phyloP scores from a whole-genome alignment of 1,140 invertebrate genomes.

The Phymastichus coffea region DNA sequence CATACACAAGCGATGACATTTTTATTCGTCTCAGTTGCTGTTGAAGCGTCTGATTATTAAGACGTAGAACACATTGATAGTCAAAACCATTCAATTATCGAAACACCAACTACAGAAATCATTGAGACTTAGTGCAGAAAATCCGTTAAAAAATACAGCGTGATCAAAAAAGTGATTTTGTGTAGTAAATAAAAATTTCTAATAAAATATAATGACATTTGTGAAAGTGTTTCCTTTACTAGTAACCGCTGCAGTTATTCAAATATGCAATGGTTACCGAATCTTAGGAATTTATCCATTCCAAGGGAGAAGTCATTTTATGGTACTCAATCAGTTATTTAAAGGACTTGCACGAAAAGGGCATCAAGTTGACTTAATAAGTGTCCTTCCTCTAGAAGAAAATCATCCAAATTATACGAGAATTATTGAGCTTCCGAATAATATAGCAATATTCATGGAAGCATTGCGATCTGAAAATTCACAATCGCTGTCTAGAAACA shows the following conservation, averaged over 20 bases:
- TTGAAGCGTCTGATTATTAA: no score
- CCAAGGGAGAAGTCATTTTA: slow-evolving; percentile 38
- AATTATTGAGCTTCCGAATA: slow-evolving; percentile 22
- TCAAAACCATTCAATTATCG: no score
- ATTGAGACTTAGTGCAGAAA: no score
- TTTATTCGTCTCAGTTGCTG: no score
- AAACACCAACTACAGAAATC: no score
- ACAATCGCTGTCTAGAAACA: neutral
- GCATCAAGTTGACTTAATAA: slow-evolving; percentile 44
- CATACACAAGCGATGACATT: no score
- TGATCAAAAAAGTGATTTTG: no score
- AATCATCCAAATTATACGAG: slow-evolving; percentile 36
- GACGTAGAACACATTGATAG: no score
- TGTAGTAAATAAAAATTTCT: no score
- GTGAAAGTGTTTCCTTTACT: neutral
- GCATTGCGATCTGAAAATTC: neutral
- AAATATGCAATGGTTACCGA: slow-evolving; percentile 9
- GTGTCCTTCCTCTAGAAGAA: slow-evolving; percentile 33
- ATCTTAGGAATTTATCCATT: slow-evolving; percentile 43
- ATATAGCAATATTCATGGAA: neutral
- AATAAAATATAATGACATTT: no score
- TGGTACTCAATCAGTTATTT: slow-evolving; percentile 40
- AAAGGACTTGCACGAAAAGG: slow-evolving; percentile 39
- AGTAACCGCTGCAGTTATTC: neutral
- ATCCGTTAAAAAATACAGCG: no score